A percentile compares a stretch with the other conserved stretches of the same genome.
Evolutionary conservation across 2,113 vertebrate genomes (phyloP).

Genomic region (Ascaphus truei): DNA sequence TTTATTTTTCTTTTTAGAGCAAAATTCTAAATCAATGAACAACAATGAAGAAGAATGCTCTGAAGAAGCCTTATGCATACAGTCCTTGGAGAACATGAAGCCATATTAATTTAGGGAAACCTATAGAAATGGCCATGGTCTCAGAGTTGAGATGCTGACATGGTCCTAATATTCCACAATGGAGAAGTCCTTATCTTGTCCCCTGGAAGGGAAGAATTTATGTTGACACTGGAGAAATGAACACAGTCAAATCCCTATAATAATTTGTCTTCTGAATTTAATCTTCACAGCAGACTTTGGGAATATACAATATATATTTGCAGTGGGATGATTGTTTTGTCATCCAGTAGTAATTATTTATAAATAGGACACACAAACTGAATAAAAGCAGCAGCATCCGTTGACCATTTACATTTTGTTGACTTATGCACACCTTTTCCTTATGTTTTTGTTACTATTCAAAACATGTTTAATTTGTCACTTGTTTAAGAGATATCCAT

Average conservation of each 20-base stretch:
- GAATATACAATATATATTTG: background rate
- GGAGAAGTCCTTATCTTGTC: background rate
- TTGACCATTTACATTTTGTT: no score
- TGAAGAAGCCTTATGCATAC: background rate
- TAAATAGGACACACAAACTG: background rate
- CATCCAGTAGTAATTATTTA: slow-evolving; percentile 22
- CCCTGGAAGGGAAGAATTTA: background rate
- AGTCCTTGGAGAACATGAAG: background rate
- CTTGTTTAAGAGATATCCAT: background rate
- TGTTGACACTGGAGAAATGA: background rate
- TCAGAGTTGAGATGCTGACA: background rate
- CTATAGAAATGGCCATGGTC: background rate
- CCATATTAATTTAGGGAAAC: background rate
- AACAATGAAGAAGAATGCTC: slow-evolving; percentile 17
- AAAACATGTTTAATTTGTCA: slow-evolving; percentile 8
- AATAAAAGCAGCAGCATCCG: background rate
- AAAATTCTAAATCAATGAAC: slow-evolving; percentile 21
- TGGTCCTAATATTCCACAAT: background rate
- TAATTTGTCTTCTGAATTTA: background rate
- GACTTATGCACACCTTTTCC: slow-evolving; percentile 24
- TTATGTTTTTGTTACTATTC: slow-evolving; percentile 45
- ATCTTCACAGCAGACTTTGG: background rate
- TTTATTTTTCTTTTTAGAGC: slow-evolving; percentile 2
- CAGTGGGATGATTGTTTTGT: background rate
- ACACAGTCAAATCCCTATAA: background rate